These are phyloP conservation scores for Euclidia mi DNA, from an alignment of 2,888 invertebrate species.

Conservation along the genomic window DNA sequence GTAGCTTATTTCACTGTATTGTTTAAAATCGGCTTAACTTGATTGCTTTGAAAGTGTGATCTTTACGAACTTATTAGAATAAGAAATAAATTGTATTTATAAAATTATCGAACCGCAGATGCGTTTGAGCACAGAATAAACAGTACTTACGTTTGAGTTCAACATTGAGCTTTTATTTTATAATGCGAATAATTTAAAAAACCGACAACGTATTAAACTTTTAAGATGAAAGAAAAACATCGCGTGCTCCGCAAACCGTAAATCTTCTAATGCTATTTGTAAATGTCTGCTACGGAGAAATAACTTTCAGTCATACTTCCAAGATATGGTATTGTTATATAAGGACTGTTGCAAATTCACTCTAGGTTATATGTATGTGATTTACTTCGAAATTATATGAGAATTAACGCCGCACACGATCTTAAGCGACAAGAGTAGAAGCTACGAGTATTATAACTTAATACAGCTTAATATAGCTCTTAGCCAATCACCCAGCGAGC, in stretches of 20 bases:
- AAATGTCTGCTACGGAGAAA: constrained; percentile 4
- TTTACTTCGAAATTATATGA: background rate
- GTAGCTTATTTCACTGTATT: constrained; percentile 40
- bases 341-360: background rate
- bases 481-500: constrained; percentile 16
- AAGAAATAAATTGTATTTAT: constrained; percentile 16
- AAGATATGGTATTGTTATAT: background rate
- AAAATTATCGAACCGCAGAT: constrained; percentile 1
- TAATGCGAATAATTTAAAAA: background rate
- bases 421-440: constrained; percentile 8
- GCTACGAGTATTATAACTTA: constrained; percentile 23
- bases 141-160: too few species aligned
- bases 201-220: background rate
- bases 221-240: constrained; percentile 7
- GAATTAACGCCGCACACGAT: constrained; percentile 7
- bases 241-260: background rate
- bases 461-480: constrained; percentile 17
- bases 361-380: background rate
- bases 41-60: constrained; percentile 44
- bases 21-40: constrained; percentile 47
- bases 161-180: constrained; percentile 1
- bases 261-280: constrained; percentile 7
- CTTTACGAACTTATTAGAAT: constrained; percentile 27
- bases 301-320: constrained; percentile 6
- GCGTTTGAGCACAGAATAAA: too few species aligned